These are phyloP conservation scores for Drosophila borborema DNA, from an alignment of 2,888 invertebrate species.

Conservation along the genomic window DNA sequence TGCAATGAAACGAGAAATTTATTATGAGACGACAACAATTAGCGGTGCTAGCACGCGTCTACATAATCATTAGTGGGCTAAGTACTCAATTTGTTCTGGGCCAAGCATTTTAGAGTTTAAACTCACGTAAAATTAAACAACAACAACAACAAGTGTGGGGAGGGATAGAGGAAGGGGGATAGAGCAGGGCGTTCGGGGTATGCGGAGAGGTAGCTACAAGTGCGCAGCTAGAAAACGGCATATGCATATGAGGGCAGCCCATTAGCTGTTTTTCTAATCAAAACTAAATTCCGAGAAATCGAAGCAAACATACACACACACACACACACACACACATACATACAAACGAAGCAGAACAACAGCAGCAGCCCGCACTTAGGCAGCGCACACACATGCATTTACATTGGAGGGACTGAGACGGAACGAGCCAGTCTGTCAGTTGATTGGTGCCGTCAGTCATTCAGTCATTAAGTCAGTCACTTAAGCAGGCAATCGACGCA, in stretches of 20 bases:
- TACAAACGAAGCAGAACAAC: neutral
- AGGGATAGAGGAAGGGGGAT: neutral
- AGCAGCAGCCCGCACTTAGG: conserved; percentile 26
- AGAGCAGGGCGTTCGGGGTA: no score
- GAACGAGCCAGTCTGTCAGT: conserved; percentile 11
- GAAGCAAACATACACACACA: conserved; percentile 11
- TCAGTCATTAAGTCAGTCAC: conserved; percentile 55
- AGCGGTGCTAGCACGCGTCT: conserved; percentile 6
- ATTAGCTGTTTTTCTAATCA: conserved; percentile 55
- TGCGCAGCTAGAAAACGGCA: conserved; percentile 3
- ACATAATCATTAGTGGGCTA: conserved; percentile 5
- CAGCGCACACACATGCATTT: conserved; percentile 11
- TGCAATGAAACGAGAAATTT: conserved; percentile 47
- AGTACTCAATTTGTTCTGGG: conserved; percentile 15
- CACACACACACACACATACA: conserved; percentile 8
- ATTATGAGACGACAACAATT: conserved; percentile 39
- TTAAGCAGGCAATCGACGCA: conserved; percentile 61
- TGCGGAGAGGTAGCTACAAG: neutral
- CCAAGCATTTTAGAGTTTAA: neutral
- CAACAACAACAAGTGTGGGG: neutral
- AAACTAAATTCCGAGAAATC: conserved; percentile 49
- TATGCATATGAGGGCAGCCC: conserved; percentile 38
- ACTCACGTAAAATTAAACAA: neutral
- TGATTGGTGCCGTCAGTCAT: conserved; percentile 54
- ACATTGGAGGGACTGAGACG: conserved; percentile 10